These are phyloP conservation scores for Hartigia nigra DNA, from an alignment of 2,888 invertebrate genomes.

Conservation along the genomic window DNA sequence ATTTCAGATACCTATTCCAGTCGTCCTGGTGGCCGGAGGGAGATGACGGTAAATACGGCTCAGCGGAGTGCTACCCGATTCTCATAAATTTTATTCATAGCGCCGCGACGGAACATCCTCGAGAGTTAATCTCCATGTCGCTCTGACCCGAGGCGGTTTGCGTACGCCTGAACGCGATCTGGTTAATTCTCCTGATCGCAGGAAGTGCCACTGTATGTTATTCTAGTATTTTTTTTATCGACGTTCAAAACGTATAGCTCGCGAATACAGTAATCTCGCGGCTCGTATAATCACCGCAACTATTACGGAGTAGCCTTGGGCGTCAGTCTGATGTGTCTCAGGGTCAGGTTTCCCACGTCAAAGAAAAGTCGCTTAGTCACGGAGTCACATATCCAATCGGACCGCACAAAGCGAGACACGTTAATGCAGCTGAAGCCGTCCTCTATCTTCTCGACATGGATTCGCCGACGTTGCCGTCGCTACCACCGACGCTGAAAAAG, in stretches of 20 bases:
- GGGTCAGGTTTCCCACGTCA: neutral
- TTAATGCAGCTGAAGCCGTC: neutral
- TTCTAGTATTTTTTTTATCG: neutral
- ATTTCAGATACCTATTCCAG: neutral
- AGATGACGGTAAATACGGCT: neutral
- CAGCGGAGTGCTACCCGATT: neutral
- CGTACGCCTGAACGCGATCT: neutral
- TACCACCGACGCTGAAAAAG: neutral
- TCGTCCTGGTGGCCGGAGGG: neutral
- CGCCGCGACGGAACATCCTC: neutral
- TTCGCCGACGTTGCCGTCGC: neutral
- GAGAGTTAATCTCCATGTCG: neutral
- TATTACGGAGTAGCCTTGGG: neutral
- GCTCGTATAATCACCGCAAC: neutral
- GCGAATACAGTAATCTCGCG: neutral
- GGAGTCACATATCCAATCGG: neutral
- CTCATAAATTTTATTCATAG: neutral
- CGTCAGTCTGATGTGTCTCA: neutral
- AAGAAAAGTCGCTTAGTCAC: neutral
- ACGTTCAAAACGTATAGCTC: neutral
- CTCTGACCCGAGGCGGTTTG: neutral
- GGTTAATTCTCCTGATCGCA: neutral
- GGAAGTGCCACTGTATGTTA: neutral
- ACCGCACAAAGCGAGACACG: neutral
- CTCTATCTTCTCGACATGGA: neutral